Conservation (phyloP, 2,113 vertebrate genomes). For the Ailuropoda melanoleuca region DNA sequence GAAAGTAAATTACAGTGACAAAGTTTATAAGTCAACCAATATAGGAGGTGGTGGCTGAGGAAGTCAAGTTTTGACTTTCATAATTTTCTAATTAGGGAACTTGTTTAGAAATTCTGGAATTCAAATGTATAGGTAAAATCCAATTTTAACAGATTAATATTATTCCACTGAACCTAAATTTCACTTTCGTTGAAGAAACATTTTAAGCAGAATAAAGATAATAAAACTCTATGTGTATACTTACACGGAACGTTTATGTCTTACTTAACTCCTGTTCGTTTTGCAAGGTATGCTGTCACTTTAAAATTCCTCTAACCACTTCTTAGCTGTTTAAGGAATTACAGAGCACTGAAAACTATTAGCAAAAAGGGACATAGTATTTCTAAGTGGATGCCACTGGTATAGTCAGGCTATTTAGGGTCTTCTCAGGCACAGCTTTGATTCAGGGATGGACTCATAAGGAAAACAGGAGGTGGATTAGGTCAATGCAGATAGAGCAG, state of each 20-base stretch:
- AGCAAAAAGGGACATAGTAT: background rate
- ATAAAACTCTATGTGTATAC: background rate
- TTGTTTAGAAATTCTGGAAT: slow-evolving; percentile 17
- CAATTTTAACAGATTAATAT: background rate
- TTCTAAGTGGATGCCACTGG: background rate
- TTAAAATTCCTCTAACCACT: background rate
- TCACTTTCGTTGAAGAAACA: background rate
- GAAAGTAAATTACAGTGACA: slow-evolving; percentile 1
- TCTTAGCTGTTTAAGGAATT: background rate
- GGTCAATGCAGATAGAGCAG: background rate
- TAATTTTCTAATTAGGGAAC: background rate
- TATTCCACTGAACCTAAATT: background rate
- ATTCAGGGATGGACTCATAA: background rate
- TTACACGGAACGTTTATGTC: background rate
- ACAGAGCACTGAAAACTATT: background rate
- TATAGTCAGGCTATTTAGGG: background rate
- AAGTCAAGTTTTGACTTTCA: background rate
- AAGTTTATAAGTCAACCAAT: background rate
- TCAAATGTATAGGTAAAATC: background rate
- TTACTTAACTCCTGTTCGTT: background rate
- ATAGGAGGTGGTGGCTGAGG: background rate
- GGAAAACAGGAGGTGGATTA: background rate
- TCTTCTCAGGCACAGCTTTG: background rate
- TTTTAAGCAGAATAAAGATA: background rate
- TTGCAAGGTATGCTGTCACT: background rate